Evolutionary conservation across 2,888 invertebrate genomes (phyloP).

Genomic region (Autographa pulchrina): DNA sequence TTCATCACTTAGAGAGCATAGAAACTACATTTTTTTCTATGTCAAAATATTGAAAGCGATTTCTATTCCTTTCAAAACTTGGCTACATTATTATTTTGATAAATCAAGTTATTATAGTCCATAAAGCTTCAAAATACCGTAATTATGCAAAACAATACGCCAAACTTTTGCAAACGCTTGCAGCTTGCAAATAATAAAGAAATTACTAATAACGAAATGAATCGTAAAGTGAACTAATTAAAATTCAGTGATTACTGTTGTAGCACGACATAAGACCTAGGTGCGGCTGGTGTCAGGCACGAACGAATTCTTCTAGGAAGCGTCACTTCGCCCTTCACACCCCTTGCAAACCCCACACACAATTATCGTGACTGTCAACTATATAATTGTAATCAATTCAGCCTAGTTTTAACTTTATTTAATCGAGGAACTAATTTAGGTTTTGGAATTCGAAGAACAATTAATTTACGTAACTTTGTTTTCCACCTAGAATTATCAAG

Average conservation of each 20-base stretch:
- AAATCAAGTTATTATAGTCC: not conserved
- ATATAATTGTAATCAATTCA: conserved; percentile 35
- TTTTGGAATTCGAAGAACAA: not conserved
- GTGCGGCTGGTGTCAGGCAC: conserved; percentile 80
- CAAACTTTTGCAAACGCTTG: conserved; percentile 12
- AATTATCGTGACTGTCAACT: conserved; percentile 49
- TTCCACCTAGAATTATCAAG: not conserved
- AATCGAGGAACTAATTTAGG: conserved; percentile 7
- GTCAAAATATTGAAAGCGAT: conserved; percentile 15
- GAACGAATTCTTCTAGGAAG: conserved; percentile 68
- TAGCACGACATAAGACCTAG: conserved; percentile 67
- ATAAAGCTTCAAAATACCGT: not conserved
- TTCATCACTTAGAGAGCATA: conserved; percentile 54
- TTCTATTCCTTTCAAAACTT: not conserved
- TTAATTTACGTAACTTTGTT: not conserved
- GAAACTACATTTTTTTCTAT: conserved; percentile 21
- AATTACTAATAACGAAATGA: conserved; percentile 37
- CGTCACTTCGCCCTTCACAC: conserved; percentile 61
- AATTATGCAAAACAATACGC: conserved; percentile 8
- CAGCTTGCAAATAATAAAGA: conserved; percentile 32
- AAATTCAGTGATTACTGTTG: conserved; percentile 69
- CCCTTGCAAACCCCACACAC: conserved; percentile 38
- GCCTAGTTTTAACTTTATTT: conserved; percentile 15
- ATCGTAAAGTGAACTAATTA: conserved; percentile 65
- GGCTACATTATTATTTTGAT: not conserved